Base-by-base conservation (phyloP, 2,797 vertebrate species). In the Poecile montanus region DNA sequence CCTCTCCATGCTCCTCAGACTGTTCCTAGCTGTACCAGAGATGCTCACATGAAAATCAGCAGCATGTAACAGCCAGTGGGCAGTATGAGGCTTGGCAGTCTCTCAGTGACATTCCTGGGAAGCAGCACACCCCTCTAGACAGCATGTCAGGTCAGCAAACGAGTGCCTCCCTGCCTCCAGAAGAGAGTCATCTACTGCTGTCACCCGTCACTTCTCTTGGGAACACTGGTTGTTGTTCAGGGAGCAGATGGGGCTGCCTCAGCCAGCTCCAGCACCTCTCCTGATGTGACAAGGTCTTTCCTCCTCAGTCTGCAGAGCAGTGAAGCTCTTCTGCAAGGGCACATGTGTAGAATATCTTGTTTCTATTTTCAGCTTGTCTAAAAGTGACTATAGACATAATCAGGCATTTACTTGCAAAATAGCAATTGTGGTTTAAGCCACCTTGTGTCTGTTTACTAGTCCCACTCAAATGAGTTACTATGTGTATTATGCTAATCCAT, bases 191-290 rank as follows among this genome's bases (percentile, higher is more conserved):
- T 2, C 27, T 11, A 2, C 47, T 50, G 36, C 67, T 79, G 44
- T 22, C 34, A n/a, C 10, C 22, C 0, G 0, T 22, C 12, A 5
- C 53, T 50, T 58, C 25, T 7, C 53, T 30, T 1, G 7, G 45
- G 38, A n/a, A 36, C 47, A 3, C 34, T 19, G 53, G 3, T 13
- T 6, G 26, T 2, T 42, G 50, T 9, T 27, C 23, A 8, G 34
- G 38, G 45, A 58, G 71, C 76, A 81, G 57, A 32, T 60, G 38
- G 26, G 27, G 30, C 67, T 73, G 68, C 45, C 53, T 45, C 40
- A 25, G 29, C 40, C 76, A 53, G 67, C 45, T 40, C 53, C 54
- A 56, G 61, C 68, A 12, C n/a, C 32, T 54, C 32, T 60, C 47
- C 58, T 48, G 23, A 48, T 34, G 23, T 22, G 58, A 61, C 50